Percentiles rank a stretch among this genome's conserved stretches.
phyloP scores from a whole-genome alignment of 2,797 vertebrate species.

The Columba guinea region DNA sequence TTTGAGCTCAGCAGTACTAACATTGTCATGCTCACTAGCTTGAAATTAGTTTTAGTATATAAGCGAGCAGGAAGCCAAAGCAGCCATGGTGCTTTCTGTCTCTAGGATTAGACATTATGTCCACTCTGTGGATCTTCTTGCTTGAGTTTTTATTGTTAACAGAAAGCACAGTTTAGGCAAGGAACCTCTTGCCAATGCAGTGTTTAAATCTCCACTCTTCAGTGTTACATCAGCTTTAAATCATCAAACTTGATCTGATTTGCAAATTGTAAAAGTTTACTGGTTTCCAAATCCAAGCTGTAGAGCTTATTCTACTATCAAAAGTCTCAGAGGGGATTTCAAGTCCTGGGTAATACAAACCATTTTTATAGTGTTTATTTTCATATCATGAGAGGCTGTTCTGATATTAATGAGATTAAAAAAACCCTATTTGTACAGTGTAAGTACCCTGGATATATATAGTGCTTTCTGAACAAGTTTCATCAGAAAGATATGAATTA shows the following conservation, averaged over 20 bases:
- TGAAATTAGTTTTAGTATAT: neutral
- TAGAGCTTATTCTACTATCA: neutral
- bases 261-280: neutral
- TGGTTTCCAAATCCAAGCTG: neutral
- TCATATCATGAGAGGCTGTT: neutral
- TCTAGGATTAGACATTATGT: neutral
- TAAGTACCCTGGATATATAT: neutral
- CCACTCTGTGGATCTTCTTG: neutral
- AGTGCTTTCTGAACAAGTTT: neutral
- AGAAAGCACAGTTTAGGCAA: neutral
- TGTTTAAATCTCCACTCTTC: neutral
- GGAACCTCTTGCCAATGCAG: neutral
- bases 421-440: neutral
- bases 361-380: neutral
- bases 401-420: neutral
- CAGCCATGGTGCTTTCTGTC: neutral
- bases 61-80: constrained; percentile 3
- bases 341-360: neutral
- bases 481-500: neutral
- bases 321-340: neutral
- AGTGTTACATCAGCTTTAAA: neutral
- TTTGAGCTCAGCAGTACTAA: constrained; percentile 1
- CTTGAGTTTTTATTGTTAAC: neutral
- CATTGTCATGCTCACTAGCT: neutral
- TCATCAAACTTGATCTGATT: neutral